Percentiles rank a stretch among this genome's conserved stretches.
These are phyloP conservation scores for Mus minutoides DNA, from an alignment of 2,797 vertebrate genomes.

Conservation along the genomic window DNA sequence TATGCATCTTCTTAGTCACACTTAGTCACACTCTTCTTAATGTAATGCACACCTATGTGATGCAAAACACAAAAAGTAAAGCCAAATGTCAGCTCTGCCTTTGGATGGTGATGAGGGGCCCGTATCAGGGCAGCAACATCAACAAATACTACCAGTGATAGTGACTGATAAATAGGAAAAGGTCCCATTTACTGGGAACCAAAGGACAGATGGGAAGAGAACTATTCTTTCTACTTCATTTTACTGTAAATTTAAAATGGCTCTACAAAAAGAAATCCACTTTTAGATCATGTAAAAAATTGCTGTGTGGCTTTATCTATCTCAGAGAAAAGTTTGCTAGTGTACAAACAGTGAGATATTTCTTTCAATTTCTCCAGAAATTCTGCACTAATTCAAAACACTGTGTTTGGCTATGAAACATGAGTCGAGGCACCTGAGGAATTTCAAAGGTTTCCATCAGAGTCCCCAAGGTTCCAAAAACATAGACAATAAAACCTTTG, in stretches of 20 bases:
- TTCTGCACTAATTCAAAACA: not conserved
- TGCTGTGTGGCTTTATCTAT: slow-evolving; percentile 2
- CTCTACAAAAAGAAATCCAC: not conserved
- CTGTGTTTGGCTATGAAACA: slow-evolving; percentile 45
- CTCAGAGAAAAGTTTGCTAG: not conserved
- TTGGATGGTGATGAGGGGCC: not conserved
- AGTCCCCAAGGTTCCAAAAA: slow-evolving; percentile 15
- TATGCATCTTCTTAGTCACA: not conserved
- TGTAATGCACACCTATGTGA: not conserved
- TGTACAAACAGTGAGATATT: not conserved
- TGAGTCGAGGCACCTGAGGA: slow-evolving; percentile 10
- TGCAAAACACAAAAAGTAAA: not conserved
- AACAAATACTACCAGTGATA: not conserved
- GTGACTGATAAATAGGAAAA: not conserved
- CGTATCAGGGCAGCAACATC: too few relatives aligned
- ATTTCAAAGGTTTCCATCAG: slow-evolving; percentile 31
- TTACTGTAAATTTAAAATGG: not conserved
- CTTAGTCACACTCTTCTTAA: not conserved
- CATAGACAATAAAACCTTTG: not conserved
- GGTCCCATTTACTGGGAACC: not conserved
- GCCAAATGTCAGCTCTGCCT: not conserved
- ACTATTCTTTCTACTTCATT: not conserved
- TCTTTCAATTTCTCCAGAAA: slow-evolving; percentile 29
- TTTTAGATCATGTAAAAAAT: not conserved
- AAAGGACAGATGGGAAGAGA: not conserved